Percentiles rank a stretch among this genome's conserved stretches.
Conservation (phyloP, 2,888 invertebrate species). For the Drosophila paracracens region DNA sequence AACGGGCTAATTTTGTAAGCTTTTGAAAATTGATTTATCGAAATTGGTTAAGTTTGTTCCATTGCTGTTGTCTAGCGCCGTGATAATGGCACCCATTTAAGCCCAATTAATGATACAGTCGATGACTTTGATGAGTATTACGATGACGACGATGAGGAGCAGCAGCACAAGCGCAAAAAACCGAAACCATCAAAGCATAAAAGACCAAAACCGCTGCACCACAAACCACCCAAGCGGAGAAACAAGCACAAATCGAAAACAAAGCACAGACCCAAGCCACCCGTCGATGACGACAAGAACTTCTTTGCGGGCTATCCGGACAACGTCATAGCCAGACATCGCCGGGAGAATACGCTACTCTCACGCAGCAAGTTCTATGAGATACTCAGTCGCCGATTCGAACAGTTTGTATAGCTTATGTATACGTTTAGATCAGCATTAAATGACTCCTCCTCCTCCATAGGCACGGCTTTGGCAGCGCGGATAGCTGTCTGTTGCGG, state of each 20-base stretch:
- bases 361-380: slow-evolving; percentile 71
- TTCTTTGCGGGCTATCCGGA: slow-evolving; percentile 61
- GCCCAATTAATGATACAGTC: slow-evolving; percentile 8
- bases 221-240: slow-evolving; percentile 31
- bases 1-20: slow-evolving; percentile 71
- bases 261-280: slow-evolving; percentile 28
- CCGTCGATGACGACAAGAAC: slow-evolving; percentile 50
- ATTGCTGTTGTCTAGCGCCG: slow-evolving; percentile 21
- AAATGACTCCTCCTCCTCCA: neutral
- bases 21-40: neutral
- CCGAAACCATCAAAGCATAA: slow-evolving; percentile 29
- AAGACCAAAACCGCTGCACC: slow-evolving; percentile 21
- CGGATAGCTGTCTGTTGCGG: slow-evolving; percentile 87
- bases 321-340: slow-evolving; percentile 12
- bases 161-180: slow-evolving; percentile 26
- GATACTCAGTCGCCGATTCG: slow-evolving; percentile 61
- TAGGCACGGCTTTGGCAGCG: slow-evolving; percentile 78
- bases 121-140: slow-evolving; percentile 34
- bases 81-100: slow-evolving; percentile 46
- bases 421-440: neutral
- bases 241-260: slow-evolving; percentile 45
- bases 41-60: neutral
- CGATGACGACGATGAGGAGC: slow-evolving; percentile 43
- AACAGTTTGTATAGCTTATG: slow-evolving; percentile 55
- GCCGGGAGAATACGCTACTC: slow-evolving; percentile 51